Evolutionary conservation across 2,797 vertebrate species (phyloP).

Genomic region (Thamnophis elegans): DNA sequence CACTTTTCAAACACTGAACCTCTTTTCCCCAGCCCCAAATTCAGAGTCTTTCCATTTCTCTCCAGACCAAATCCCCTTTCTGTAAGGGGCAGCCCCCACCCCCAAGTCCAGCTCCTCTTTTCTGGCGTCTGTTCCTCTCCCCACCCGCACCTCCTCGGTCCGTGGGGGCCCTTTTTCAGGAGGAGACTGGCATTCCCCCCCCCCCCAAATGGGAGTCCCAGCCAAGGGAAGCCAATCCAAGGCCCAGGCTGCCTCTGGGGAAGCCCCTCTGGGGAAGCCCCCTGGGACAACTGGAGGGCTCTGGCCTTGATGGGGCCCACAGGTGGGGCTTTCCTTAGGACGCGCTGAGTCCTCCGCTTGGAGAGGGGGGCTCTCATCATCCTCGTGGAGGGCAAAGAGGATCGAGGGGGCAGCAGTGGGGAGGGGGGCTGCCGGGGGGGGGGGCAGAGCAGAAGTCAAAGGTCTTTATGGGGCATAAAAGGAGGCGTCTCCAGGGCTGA

Average conservation of each 20-base stretch:
- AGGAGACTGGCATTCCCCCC: not conserved
- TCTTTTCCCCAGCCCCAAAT: not conserved
- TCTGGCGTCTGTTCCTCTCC: not conserved
- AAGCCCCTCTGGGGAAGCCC: conserved; percentile 32
- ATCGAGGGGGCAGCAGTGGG: conserved; percentile 35
- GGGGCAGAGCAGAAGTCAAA: not conserved
- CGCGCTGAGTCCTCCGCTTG: conserved; percentile 23
- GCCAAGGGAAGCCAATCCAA: conserved; percentile 55
- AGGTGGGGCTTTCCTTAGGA: conserved; percentile 58
- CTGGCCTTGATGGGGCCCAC: conserved; percentile 42
- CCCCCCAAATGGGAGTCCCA: conserved; percentile 25
- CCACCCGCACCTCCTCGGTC: not conserved
- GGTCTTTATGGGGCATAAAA: not conserved
- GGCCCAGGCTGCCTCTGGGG: conserved; percentile 46
- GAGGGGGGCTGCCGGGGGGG: not conserved
- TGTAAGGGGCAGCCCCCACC: not conserved
- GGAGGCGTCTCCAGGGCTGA: not conserved
- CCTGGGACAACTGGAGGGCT: conserved; percentile 21
- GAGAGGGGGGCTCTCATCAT: conserved; percentile 50
- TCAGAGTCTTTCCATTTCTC: not conserved
- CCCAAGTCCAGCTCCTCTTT: not conserved
- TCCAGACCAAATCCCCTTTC: not conserved
- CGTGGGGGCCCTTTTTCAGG: too few relatives aligned
- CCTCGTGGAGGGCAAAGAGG: conserved; percentile 49
- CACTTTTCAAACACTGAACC: not conserved